phyloP scores from a whole-genome alignment of 2,797 vertebrate species.

The Rhinogobio ventralis region DNA sequence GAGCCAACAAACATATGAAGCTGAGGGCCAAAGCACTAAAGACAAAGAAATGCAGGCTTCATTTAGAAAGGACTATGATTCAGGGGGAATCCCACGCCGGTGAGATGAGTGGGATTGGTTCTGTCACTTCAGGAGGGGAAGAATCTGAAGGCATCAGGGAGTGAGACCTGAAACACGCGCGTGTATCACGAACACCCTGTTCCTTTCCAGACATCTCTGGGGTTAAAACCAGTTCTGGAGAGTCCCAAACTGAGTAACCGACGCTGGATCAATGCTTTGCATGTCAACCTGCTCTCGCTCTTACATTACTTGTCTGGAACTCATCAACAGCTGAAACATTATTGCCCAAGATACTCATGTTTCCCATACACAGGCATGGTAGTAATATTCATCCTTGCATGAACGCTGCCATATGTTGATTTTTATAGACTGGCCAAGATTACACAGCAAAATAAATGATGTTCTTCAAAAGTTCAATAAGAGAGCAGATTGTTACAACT shows the following conservation, averaged over 20 bases:
- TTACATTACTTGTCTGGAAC: background rate
- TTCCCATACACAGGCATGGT: slow-evolving; percentile 29
- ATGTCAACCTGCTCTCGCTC: background rate
- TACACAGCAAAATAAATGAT: background rate
- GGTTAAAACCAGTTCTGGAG: slow-evolving; percentile 12
- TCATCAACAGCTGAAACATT: background rate
- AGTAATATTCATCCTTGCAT: background rate
- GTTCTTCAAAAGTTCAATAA: background rate
- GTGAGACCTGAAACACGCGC: background rate
- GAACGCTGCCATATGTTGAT: background rate
- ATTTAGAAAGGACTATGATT: background rate
- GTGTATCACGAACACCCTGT: background rate
- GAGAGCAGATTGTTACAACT: background rate
- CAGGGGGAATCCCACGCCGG: background rate
- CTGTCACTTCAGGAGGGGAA: background rate
- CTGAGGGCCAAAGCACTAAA: background rate
- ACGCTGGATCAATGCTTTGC: background rate
- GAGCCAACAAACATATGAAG: background rate
- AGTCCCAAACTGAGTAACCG: slow-evolving; percentile 32
- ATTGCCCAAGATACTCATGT: slow-evolving; percentile 6
- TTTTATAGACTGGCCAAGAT: background rate
- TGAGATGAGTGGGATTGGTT: background rate
- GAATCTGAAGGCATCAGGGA: background rate
- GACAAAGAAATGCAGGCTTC: background rate
- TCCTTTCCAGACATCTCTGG: background rate